Conservation (phyloP, 2,888 invertebrate genomes). For the Emmelina monodactyla region DNA sequence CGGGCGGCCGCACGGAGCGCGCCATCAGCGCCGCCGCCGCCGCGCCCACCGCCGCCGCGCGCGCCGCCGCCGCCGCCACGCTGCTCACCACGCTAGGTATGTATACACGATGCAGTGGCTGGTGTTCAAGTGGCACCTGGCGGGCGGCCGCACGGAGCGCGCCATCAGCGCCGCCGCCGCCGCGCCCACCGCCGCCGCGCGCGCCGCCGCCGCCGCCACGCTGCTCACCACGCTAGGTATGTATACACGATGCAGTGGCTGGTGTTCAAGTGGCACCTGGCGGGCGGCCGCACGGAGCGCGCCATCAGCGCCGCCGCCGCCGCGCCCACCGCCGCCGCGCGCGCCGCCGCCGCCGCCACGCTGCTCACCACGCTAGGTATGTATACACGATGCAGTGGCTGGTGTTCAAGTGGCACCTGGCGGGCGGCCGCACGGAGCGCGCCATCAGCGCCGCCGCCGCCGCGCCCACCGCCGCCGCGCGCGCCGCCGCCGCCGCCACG, state of each 20-base stretch:
- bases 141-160: conserved; percentile 47
- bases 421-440: conserved; percentile 47
- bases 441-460: conserved; percentile 52
- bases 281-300: conserved; percentile 47
- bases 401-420: conserved; percentile 59
- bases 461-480: conserved; percentile 46
- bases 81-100: conserved; percentile 52
- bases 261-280: conserved; percentile 59
- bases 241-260: no score
- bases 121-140: conserved; percentile 59
- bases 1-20: conserved; percentile 47
- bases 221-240: conserved; percentile 52
- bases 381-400: no score
- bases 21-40: conserved; percentile 52
- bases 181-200: conserved; percentile 46
- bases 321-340: conserved; percentile 46
- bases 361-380: conserved; percentile 52
- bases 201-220: conserved; percentile 51
- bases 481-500: conserved; percentile 51
- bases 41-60: conserved; percentile 46
- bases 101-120: no score
- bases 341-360: conserved; percentile 51
- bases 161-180: conserved; percentile 52
- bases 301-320: conserved; percentile 52
- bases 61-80: conserved; percentile 51